Base-by-base conservation (phyloP, 30 jellyfish, hydroid and myxozoan species). In the Aurelia coerulea region DNA sequence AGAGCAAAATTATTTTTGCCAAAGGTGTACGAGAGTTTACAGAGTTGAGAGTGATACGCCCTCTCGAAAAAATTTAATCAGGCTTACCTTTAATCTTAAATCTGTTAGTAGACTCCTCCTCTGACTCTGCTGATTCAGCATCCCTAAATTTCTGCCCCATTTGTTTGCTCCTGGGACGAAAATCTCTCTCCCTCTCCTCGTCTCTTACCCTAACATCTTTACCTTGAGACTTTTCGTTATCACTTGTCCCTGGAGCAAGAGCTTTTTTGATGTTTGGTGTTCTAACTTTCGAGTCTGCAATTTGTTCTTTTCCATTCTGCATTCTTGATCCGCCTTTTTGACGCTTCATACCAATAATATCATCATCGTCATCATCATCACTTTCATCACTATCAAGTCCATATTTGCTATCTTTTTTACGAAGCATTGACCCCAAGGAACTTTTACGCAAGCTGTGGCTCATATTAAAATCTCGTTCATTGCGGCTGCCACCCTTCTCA, bases 81-180 rank as follows among this genome's bases (percentile, higher is more conserved):
- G 11, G 4, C 65, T 58, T 65, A 79, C 89, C 89, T 79, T 79
- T 79, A 12, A 79, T 31, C 39, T 65, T 79, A 53, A 79, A 79
- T 46, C 56, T 46, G 8, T 54, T 74, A n/a, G 62, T 51, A 31
- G 86, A 23, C 3, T 76, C 86, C 10, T 76, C 62, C 17, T 58
- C 65, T 6, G 62, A 16, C 31, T 73, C 58, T 11, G 83, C 15
- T 2, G 46, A 42, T 6, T 41, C 46, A 0, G 37, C 83, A 41
- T 53, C 32, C 68, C 51, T 16, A 42, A 39, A 19, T 42, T 33
- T 73, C 17, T 16, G 23, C 10, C 23, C 46, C 11, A 29, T 37
- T 23, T 3, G 52, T 17, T 31, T 10, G 16, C 77, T 9, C 14
- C 8, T 46, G 2, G 32, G 10, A n/a, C 18, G 31, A 23, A 17